These are phyloP conservation scores for Panonychus citri DNA, from an alignment of 1,140 invertebrate genomes.

Conservation along the genomic window DNA sequence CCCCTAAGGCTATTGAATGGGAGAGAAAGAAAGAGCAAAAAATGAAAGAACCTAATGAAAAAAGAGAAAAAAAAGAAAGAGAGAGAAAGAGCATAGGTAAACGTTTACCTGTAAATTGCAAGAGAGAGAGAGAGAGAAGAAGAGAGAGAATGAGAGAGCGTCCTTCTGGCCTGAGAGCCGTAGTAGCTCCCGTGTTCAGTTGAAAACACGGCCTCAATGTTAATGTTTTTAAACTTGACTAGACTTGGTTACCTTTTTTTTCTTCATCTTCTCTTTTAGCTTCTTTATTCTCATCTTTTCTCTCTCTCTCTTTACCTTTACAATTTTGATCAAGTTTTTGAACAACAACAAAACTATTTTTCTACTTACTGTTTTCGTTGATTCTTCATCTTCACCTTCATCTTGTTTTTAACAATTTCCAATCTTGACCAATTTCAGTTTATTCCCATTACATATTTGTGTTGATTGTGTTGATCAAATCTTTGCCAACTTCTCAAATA, in stretches of 20 bases:
- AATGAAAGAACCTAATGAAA: background rate
- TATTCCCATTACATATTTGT: background rate
- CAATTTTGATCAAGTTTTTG: background rate
- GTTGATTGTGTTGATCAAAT: background rate
- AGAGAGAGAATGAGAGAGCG: background rate
- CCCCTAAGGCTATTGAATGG: background rate
- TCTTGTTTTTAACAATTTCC: background rate
- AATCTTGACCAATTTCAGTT: background rate
- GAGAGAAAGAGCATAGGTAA: background rate
- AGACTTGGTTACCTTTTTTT: conserved; percentile 19
- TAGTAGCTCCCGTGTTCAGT: background rate
- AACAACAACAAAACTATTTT: background rate
- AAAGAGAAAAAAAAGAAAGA: background rate
- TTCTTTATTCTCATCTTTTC: background rate
- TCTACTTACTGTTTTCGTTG: background rate
- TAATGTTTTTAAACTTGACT: background rate
- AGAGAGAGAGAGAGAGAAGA: background rate
- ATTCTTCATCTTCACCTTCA: background rate
- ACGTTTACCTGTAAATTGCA: background rate
- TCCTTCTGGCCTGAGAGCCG: conserved; percentile 40
- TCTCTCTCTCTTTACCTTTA: background rate
- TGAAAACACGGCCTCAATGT: background rate
- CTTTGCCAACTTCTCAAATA: background rate
- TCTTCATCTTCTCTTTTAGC: conserved; percentile 38
- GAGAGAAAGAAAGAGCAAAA: background rate